A percentile compares a stretch with the other conserved stretches of the same genome.
Evolutionary conservation across 2,888 invertebrate genomes (phyloP).

Genomic region (Drosophila flavopinicola): DNA sequence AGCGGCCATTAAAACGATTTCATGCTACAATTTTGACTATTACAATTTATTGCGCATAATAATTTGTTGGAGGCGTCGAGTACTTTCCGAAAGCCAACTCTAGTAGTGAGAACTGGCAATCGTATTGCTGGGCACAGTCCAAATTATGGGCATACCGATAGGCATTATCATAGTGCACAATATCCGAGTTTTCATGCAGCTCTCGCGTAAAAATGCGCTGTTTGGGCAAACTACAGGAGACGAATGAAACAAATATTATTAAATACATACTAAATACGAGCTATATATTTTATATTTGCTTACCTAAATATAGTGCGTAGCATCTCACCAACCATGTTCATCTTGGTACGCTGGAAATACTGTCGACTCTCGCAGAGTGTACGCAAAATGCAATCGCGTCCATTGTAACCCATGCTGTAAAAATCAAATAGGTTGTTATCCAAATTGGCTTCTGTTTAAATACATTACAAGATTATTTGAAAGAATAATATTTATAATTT

Average conservation of each 20-base stretch:
- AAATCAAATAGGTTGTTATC: no score
- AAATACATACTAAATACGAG: no score
- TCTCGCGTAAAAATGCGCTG: conserved; percentile 87
- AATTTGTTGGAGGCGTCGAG: conserved; percentile 76
- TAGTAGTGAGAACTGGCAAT: conserved; percentile 89
- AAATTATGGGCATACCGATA: conserved; percentile 85
- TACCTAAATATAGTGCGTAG: conserved; percentile 89
- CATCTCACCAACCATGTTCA: conserved; percentile 89
- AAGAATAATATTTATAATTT: no score
- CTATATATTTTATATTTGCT: conserved; percentile 42
- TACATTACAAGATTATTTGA: no score
- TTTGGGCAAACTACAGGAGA: conserved; percentile 87
- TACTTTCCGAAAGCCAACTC: conserved; percentile 89
- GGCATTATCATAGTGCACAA: conserved; percentile 88
- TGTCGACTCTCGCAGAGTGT: conserved; percentile 91
- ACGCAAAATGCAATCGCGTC: conserved; percentile 89
- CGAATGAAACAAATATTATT: not conserved
- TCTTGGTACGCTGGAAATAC: conserved; percentile 87
- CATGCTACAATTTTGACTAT: conserved; percentile 47
- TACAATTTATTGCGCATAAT: conserved; percentile 72
- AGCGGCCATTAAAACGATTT: conserved; percentile 54
- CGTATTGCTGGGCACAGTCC: conserved; percentile 86
- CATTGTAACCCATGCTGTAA: conserved; percentile 90
- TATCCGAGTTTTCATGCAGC: conserved; percentile 88
- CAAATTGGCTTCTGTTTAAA: no score